Evolutionary conservation across 1,140 invertebrate species (phyloP).

Genomic region (Watersipora subatra): DNA sequence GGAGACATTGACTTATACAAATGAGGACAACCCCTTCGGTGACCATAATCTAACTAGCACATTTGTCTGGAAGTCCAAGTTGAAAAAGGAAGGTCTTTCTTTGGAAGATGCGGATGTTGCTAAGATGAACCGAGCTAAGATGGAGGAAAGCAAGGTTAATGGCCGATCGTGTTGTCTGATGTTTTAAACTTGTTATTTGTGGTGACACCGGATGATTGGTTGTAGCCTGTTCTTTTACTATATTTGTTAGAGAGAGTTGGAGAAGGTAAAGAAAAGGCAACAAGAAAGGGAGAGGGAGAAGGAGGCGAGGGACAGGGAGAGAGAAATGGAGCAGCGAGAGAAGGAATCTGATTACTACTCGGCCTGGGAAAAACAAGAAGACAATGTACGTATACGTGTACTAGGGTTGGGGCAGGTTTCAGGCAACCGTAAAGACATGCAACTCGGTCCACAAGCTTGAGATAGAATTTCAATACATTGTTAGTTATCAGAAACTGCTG

Average conservation of each 20-base stretch:
- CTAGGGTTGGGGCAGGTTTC: too few relatives aligned
- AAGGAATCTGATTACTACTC: slow-evolving; percentile 88
- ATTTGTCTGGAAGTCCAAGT: slow-evolving; percentile 93
- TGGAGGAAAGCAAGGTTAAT: slow-evolving; percentile 66
- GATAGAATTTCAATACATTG: too few relatives aligned
- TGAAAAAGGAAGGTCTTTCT: slow-evolving; percentile 81
- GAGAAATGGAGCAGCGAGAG: slow-evolving; percentile 63
- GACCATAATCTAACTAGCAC: slow-evolving; percentile 81
- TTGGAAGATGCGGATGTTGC: slow-evolving; percentile 71
- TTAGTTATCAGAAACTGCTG: too few relatives aligned
- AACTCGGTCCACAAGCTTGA: slow-evolving; percentile 68
- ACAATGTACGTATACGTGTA: slow-evolving; percentile 47
- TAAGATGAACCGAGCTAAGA: slow-evolving; percentile 65
- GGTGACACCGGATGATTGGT: neutral
- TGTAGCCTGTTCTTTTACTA: slow-evolving; percentile 8
- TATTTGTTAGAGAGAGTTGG: slow-evolving; percentile 41
- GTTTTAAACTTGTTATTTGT: too few relatives aligned
- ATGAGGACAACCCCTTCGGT: slow-evolving; percentile 95
- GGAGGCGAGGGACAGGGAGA: slow-evolving; percentile 76
- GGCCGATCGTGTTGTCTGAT: neutral
- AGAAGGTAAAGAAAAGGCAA: slow-evolving; percentile 70
- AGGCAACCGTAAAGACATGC: too few relatives aligned
- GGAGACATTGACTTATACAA: slow-evolving; percentile 77
- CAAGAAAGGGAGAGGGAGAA: slow-evolving; percentile 77
- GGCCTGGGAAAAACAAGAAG: slow-evolving; percentile 87